Evolutionary conservation across 2,797 vertebrate genomes (phyloP).

Genomic region (Cottoperca gobio): DNA sequence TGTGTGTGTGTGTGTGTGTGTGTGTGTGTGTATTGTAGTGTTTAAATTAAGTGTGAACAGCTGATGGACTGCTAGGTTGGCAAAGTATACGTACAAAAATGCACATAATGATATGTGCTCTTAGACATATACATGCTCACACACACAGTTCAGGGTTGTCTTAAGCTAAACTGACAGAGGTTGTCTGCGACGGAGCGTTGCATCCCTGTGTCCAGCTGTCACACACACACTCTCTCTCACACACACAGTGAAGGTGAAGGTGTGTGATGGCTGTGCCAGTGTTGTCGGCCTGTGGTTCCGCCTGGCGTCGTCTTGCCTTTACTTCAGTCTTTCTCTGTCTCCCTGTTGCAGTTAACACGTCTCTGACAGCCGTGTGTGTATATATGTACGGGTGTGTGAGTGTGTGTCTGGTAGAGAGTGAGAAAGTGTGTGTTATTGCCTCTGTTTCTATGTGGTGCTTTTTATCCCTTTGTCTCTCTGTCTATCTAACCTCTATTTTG

Average conservation of each 20-base stretch:
- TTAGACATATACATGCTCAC: constrained; percentile 4
- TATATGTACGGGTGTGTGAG: background rate
- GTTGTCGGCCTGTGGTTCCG: constrained; percentile 61
- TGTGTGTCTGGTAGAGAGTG: background rate
- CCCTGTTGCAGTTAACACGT: constrained; percentile 37
- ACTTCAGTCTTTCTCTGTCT: constrained; percentile 56
- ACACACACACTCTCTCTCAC: constrained; percentile 2
- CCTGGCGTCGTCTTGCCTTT: constrained; percentile 49
- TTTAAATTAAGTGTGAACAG: constrained; percentile 45
- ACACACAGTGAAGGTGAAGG: constrained; percentile 35
- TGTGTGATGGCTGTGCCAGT: constrained; percentile 60
- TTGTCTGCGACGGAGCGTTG: constrained; percentile 42
- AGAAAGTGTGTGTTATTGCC: background rate
- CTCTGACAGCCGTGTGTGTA: constrained; percentile 45
- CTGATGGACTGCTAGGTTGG: constrained; percentile 28
- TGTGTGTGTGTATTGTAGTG: constrained; percentile 31
- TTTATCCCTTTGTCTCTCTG: background rate
- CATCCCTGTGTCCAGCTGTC: constrained; percentile 49
- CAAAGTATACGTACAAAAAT: constrained; percentile 17
- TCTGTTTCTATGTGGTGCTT: background rate
- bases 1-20: background rate
- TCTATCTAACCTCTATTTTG: background rate
- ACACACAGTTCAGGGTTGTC: constrained; percentile 25
- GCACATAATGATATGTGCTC: background rate
- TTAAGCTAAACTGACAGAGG: constrained; percentile 57